Evolutionary conservation across 2,888 invertebrate genomes (phyloP), one percentile per base, ranked within the genome.

Genomic region (Carterocephalus palaemon): DNA sequence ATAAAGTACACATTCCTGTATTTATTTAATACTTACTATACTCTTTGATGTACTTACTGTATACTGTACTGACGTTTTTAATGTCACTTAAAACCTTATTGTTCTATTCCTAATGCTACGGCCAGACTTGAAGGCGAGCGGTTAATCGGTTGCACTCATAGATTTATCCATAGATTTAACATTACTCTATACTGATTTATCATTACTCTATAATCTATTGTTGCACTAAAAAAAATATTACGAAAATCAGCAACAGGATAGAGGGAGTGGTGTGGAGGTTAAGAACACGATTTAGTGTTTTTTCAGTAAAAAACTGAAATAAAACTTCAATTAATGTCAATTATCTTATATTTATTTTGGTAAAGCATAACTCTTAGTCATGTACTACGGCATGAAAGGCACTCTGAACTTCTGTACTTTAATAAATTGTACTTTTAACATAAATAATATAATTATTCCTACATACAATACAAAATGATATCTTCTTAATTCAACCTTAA

Each of bases 311-410:
- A 4, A 4, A 51, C 46, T 55, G 29, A 28, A 64, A 54, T 40
- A 67, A 59, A 53, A 70, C 56, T 33, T 28, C 13, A 17, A 34
- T 23, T 7, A 9, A 43, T 45, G 6, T 45, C 37, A 45, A 23
- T 37, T 45, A 55, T 53, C 52, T 53, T 53, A 56, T 50, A 53
- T 65, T 64, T 64, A 64, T 37, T 60, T 63, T 67, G 66, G 67
- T 69, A 68, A 70, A 68, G 68, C 70, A 63, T 68, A 65, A 62
- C 61, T 63, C 62, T 63, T 56, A 60, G 54, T 62, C 62, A 62
- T 64, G 58, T 64, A 62, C 56, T 62, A 61, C 54, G 62, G 58
- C 58, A 60, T 63, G 53, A 61, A 76, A 78, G 75, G 76, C 78
- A 79, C 78, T 70, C 69, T 42, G 53, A 52, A 56, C 53, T 57